Evolutionary conservation across 1,140 invertebrate genomes (phyloP), one percentile per base, ranked within the genome.

Genomic region (Colletes latitarsis): DNA sequence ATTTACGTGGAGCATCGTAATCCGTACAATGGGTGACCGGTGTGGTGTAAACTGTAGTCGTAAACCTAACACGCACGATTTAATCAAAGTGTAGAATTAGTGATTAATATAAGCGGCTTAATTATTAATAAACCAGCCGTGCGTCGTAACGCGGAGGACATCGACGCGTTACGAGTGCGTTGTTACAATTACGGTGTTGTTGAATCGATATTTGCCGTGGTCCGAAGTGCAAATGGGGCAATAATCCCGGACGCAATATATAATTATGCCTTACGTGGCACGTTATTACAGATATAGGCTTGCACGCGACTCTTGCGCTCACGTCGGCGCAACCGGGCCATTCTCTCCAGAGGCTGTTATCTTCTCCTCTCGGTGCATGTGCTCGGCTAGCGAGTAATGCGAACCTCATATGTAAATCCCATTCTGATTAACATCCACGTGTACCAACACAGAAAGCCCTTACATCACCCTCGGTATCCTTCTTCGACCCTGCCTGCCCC

Each of bases 351-450:
- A 78, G 83, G 63, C 82, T 84, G 88, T 88, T 89, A 89, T 89
- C 88, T 89, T 89, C 88, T 79, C 82, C 81, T 83, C 84, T 86
- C 81, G 84, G 84, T 88, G 84, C 88, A 89, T 88, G 88, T 84
- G 86, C 82, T 80, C 66, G 82, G 77, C 73, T 82, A 88, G 75
- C 84, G 82, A 83, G 84, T 89, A 89, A 89, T 88, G 82, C 88
- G 86, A 81, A 70, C 66, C 77, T 82, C 83, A 79, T 88, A 89
- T 90, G 89, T 90, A 90, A 90, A 90, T 90, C 85, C 87, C 82
- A 90, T 90, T 88, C 88, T 90, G 89, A 90, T 90, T 90, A 90
- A 90, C 88, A 90, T 88, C 84, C 83, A 84, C 81, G 83, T 83
- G 80, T 83, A 81, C 83, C 80, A 87, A 77, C 85, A 88, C 81